Evolutionary conservation across 2,797 vertebrate species (phyloP).

Genomic region (Cyprinella venusta): DNA sequence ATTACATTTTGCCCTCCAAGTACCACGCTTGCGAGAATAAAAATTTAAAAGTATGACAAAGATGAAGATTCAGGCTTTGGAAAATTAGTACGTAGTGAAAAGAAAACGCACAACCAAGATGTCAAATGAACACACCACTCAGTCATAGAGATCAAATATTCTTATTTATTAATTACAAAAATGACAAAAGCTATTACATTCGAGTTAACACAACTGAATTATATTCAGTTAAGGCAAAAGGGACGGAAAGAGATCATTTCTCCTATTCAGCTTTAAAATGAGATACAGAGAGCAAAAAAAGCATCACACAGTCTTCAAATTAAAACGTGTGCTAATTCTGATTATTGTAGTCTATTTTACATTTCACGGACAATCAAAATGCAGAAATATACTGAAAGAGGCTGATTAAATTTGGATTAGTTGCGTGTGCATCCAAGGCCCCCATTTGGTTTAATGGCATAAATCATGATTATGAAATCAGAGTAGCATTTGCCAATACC

Average conservation of each 20-base stretch:
- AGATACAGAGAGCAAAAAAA: not conserved
- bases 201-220: not conserved
- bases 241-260: not conserved
- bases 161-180: slow-evolving; percentile 39
- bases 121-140: not conserved
- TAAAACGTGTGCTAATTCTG: not conserved
- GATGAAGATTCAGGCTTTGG: not conserved
- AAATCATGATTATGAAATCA: not conserved
- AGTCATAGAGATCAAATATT: not conserved
- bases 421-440: not conserved
- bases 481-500: not conserved
- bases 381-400: not conserved
- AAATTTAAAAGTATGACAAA: not conserved
- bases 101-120: not conserved
- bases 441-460: not conserved
- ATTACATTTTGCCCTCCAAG: not conserved
- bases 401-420: not conserved
- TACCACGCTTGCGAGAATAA: not conserved
- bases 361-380: not conserved
- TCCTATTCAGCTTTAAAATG: not conserved
- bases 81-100: not conserved
- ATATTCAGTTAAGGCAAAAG: slow-evolving; percentile 28
- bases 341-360: slow-evolving; percentile 9
- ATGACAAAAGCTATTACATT: slow-evolving; percentile 7
- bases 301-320: not conserved